A percentile compares a stretch with the other conserved stretches of the same genome.
Evolutionary conservation across 2,113 vertebrate genomes (phyloP).

Genomic region (Benitochromis conjunctus): DNA sequence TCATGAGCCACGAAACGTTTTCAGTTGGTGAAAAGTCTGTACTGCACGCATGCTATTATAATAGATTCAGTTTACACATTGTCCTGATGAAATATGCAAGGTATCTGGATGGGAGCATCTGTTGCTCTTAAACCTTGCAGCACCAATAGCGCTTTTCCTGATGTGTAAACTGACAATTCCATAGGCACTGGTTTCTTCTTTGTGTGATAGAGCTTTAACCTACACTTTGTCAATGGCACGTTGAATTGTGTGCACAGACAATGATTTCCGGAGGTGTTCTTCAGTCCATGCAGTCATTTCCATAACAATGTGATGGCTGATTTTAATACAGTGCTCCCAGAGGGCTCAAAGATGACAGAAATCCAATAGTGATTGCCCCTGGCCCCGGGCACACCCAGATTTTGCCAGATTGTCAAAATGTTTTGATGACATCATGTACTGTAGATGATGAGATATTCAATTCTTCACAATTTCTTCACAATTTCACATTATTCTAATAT

Average conservation of each 20-base stretch:
- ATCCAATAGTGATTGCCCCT: neutral
- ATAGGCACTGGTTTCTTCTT: neutral
- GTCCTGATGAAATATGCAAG: neutral
- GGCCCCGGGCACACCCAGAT: neutral
- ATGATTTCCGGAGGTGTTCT: neutral
- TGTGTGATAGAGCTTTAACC: neutral
- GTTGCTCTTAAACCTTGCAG: neutral
- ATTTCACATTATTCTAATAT: neutral
- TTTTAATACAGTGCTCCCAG: rapidly evolving
- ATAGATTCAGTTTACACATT: neutral
- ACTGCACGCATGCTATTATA: neutral
- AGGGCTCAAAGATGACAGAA: neutral
- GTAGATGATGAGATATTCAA: neutral
- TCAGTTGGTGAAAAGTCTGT: neutral
- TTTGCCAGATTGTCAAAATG: neutral
- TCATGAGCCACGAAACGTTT: neutral
- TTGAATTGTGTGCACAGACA: neutral
- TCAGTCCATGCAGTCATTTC: neutral
- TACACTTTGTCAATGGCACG: neutral
- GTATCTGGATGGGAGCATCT: neutral
- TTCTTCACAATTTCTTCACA: neutral
- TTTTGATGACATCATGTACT: neutral
- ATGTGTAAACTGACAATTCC: neutral
- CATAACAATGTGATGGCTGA: neutral
- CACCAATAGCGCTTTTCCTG: neutral